Percentiles rank a stretch among this genome's conserved stretches.
phyloP scores from a whole-genome alignment of 2,113 vertebrate genomes.

The Pseudopipra pipra region DNA sequence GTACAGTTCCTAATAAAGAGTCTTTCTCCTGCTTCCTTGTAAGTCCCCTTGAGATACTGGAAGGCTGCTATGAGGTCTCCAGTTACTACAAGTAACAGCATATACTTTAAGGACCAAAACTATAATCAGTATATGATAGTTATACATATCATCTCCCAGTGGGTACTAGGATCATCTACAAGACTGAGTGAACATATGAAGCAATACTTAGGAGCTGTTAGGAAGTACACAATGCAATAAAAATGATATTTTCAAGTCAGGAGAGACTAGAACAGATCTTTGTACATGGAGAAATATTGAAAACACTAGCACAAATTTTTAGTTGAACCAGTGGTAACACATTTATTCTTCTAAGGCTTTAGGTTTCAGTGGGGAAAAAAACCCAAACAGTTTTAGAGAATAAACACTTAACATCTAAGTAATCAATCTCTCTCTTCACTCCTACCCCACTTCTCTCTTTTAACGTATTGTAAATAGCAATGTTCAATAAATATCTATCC shows the following conservation, averaged over 20 bases:
- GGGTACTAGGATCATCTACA: background rate
- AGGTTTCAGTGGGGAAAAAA: rapidly evolving
- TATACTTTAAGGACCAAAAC: background rate
- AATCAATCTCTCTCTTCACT: background rate
- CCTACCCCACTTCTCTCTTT: background rate
- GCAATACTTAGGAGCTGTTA: background rate
- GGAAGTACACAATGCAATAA: background rate
- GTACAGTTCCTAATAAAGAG: background rate
- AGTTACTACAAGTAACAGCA: background rate
- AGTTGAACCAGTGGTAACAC: background rate
- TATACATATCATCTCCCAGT: background rate
- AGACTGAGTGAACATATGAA: background rate
- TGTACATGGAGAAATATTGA: background rate
- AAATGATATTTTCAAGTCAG: background rate
- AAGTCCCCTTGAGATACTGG: background rate
- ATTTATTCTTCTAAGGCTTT: background rate
- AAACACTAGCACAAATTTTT: background rate
- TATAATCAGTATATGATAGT: background rate
- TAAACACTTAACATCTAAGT: background rate
- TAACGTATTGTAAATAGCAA: background rate
- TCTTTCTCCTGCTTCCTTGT: background rate
- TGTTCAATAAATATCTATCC: background rate
- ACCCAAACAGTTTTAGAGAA: background rate
- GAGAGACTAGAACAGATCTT: background rate
- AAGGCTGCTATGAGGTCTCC: background rate